Percentiles rank a stretch among this genome's conserved stretches.
Conservation (phyloP, 64 coral and sea anemone genomes). For the Orbicella faveolata region DNA sequence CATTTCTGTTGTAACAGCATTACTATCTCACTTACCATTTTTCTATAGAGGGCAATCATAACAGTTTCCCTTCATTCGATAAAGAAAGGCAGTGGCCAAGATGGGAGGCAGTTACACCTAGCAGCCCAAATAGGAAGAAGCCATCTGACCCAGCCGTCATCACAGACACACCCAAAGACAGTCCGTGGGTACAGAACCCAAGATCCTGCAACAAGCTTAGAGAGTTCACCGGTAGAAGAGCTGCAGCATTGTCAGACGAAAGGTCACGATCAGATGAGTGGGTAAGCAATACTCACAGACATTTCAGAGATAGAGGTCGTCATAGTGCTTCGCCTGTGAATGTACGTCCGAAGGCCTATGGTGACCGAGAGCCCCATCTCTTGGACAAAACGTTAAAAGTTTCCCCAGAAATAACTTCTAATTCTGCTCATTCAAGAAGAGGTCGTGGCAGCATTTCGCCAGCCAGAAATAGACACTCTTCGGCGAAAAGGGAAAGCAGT, state of each 20-base stretch:
- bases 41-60: background rate
- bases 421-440: background rate
- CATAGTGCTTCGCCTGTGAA: background rate
- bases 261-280: constrained; percentile 30
- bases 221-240: background rate
- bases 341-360: background rate
- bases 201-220: background rate
- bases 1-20: background rate
- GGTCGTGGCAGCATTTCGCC: background rate
- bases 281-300: background rate
- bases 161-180: background rate
- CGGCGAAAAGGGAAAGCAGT: background rate
- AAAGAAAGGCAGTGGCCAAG: background rate
- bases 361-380: background rate
- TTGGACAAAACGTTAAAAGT: background rate
- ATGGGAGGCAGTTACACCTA: background rate
- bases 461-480: background rate
- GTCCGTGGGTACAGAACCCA: background rate
- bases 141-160: background rate
- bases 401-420: background rate
- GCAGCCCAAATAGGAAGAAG: background rate
- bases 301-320: background rate
- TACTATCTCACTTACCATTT: background rate
- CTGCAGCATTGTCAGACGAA: background rate
- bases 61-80: background rate